Evolutionary conservation across 2,113 vertebrate species (phyloP).

Genomic region (Gopherus flavomarginatus): DNA sequence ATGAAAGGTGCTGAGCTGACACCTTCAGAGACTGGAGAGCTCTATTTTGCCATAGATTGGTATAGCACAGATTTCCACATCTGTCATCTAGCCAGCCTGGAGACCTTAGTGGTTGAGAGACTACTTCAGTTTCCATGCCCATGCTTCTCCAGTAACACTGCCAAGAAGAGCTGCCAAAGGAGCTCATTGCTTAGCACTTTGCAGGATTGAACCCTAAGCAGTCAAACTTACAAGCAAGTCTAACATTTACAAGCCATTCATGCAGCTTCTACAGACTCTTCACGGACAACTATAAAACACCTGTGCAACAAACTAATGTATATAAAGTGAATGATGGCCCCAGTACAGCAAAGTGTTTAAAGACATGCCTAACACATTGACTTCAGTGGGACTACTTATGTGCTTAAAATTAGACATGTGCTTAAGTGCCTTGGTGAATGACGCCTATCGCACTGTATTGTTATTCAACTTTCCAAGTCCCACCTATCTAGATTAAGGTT

Average conservation of each 20-base stretch:
- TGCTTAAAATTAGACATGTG: accelerated
- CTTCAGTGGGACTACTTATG: accelerated
- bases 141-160: accelerated
- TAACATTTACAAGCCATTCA: neutral
- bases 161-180: neutral
- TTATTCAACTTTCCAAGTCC: neutral
- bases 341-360: accelerated
- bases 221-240: accelerated
- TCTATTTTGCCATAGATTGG: neutral
- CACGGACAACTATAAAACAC: neutral
- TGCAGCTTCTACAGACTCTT: accelerated
- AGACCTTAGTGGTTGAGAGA: neutral
- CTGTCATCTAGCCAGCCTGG: neutral
- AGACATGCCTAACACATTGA: neutral
- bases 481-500: accelerated
- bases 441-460: accelerated
- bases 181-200: neutral
- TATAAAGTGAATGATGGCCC: neutral
- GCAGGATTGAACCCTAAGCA: neutral
- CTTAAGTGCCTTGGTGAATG: accelerated
- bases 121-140: neutral
- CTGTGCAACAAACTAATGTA: accelerated
- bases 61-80: neutral
- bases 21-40: neutral
- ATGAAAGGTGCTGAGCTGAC: neutral